These are phyloP conservation scores for Catharus minimus DNA, from an alignment of 2,113 vertebrate species.

Conservation along the genomic window DNA sequence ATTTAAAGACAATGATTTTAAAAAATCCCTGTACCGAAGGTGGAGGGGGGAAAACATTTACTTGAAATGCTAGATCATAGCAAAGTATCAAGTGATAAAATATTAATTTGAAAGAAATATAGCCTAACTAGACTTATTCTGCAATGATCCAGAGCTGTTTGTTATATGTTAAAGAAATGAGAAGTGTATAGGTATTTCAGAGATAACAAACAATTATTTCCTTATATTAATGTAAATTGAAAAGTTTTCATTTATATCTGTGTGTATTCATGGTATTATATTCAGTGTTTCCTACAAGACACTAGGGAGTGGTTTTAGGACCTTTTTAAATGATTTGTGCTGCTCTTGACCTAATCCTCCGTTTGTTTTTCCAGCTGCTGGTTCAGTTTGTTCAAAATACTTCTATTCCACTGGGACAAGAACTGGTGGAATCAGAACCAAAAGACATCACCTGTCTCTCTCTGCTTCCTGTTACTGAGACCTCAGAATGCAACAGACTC, in stretches of 20 bases:
- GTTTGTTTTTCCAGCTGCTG: constrained; percentile 85
- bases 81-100: not conserved
- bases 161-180: not conserved
- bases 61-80: not conserved
- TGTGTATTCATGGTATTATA: not conserved
- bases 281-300: not conserved
- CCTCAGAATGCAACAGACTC: constrained; percentile 87
- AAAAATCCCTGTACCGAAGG: not conserved
- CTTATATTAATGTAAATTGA: not conserved
- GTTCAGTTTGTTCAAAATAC: constrained; percentile 99
- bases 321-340: not conserved
- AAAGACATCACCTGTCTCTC: constrained; percentile 89
- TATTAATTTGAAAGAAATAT: not conserved
- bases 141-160: not conserved
- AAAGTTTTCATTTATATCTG: not conserved
- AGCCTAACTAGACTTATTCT: not conserved
- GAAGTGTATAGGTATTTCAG: not conserved
- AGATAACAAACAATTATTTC: not conserved
- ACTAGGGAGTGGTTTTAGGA: not conserved
- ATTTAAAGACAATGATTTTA: not conserved
- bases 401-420: constrained; percentile 92
- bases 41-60: not conserved
- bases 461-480: constrained; percentile 85
- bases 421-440: constrained; percentile 86
- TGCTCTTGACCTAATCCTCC: constrained; percentile 38